These are phyloP conservation scores for Lithobates sylvaticus DNA, from an alignment of 2,797 vertebrate genomes.

Conservation along the genomic window DNA sequence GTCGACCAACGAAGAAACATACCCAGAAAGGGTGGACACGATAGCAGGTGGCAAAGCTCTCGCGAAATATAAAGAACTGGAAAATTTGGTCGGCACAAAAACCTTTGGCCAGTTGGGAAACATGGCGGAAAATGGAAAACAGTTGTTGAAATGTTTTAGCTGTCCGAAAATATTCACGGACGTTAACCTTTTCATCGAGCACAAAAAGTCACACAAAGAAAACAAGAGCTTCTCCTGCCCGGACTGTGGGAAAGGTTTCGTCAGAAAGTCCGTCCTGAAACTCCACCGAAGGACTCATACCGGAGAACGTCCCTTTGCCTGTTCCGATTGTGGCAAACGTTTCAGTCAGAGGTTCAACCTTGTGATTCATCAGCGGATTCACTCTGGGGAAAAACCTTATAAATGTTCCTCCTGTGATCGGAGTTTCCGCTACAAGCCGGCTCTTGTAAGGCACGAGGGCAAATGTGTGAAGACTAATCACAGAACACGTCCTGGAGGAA, in stretches of 20 bases:
- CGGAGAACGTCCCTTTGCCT: neutral
- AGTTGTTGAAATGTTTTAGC: neutral
- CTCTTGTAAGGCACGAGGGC: constrained; percentile 15
- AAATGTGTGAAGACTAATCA: neutral
- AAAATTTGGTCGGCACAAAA: neutral
- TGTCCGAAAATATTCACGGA: neutral
- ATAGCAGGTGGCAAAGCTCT: neutral
- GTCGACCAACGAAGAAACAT: no score
- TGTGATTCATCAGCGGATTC: constrained; percentile 36
- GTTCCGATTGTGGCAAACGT: constrained; percentile 9
- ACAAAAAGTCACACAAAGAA: constrained; percentile 20
- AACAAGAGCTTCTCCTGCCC: constrained; percentile 14
- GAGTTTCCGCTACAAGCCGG: constrained; percentile 37
- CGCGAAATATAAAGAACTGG: neutral
- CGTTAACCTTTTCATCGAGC: neutral
- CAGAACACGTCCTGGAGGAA: neutral
- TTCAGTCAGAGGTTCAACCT: constrained; percentile 46
- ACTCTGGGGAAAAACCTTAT: constrained; percentile 28
- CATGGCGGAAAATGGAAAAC: neutral
- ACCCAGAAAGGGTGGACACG: neutral
- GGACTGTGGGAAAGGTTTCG: constrained; percentile 25
- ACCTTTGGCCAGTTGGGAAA: no score
- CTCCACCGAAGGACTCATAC: constrained; percentile 36
- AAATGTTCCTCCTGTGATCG: constrained; percentile 19
- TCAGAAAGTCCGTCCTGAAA: constrained; percentile 34